Base-by-base conservation (phyloP, 2,797 vertebrate species). In the Pempheris klunzingeri region DNA sequence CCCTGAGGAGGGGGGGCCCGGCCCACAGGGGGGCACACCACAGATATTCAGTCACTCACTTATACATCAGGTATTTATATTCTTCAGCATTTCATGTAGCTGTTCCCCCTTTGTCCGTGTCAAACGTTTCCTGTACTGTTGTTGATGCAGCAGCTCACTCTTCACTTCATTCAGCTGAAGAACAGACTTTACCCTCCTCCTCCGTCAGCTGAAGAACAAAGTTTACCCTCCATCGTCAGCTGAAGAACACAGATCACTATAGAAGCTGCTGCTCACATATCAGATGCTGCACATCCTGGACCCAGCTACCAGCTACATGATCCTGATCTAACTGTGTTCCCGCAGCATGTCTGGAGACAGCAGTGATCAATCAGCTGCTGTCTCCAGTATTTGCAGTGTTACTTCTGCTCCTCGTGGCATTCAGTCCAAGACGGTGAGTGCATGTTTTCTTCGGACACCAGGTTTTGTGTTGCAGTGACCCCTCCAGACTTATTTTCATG, bases 261-360 rank as follows among this genome's bases (percentile, higher is more conserved):
- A 47, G 30, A 6, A 32, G 30, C 6, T 32, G 43, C 65, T 65
- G 46, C 28, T 58, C 50, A 39, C 54, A 61, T 41, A 82, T 84
- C 60, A 84, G 71, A 81, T 72, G 47, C 26, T 80, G 58, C 30
- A 80, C 71, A 71, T 87, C 61, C 60, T 78, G 64, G 44, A 34
- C 65, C 44, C 59, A 59, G 52, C n/a, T n/a, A n/a, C n/a, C n/a
- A n/a, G n/a, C n/a, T 26, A 28, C 24, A 49, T 39, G 38, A 39
- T 39, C 24, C 24, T 52, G 24, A 64, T 63, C 26, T 62, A 30
- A 54, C 20, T 43, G 47, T 9, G 5, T 20, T n/a, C n/a, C n/a
- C n/a, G n/a, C n/a, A n/a, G n/a, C n/a, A n/a, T n/a, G n/a, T n/a
- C n/a, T n/a, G n/a, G n/a, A n/a, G 26, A 70, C 60, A 30, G 34